Percentiles rank a stretch among this genome's conserved stretches.
Conservation (phyloP, 1,140 invertebrate genomes). For the Drosophila sturtevanti region DNA sequence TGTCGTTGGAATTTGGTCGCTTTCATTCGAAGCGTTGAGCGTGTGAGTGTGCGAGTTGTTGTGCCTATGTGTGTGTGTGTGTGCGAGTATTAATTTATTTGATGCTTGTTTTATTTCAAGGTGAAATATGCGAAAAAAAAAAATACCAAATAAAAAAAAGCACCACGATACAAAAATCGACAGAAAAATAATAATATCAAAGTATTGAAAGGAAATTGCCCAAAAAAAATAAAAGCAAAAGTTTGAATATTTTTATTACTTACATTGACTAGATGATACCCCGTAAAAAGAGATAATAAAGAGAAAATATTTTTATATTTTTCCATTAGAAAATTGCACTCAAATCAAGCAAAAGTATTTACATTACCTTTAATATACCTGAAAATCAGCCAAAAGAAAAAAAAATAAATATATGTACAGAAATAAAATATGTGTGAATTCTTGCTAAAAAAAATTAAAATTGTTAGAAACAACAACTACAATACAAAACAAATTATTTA, state of each 20-base stretch:
- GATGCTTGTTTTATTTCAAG: constrained; percentile 74
- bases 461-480: too few relatives aligned
- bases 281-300: neutral
- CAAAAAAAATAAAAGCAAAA: constrained; percentile 37
- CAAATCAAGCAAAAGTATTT: too few relatives aligned
- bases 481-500: too few relatives aligned
- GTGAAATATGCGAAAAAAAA: constrained; percentile 75
- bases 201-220: constrained; percentile 48
- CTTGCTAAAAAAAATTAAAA: too few relatives aligned
- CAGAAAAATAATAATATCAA: constrained; percentile 16
- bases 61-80: constrained; percentile 48
- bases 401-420: too few relatives aligned
- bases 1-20: constrained; percentile 56
- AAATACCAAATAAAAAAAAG: constrained; percentile 17
- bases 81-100: constrained; percentile 68
- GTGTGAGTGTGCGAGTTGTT: constrained; percentile 28
- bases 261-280: neutral
- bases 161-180: constrained; percentile 43
- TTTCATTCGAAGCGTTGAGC: constrained; percentile 37
- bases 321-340: too few relatives aligned
- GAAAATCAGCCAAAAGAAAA: too few relatives aligned
- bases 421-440: too few relatives aligned
- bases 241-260: neutral
- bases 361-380: too few relatives aligned
- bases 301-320: too few relatives aligned